A percentile compares a stretch with the other conserved stretches of the same genome.
Evolutionary conservation across 2,888 invertebrate species (phyloP).

Genomic region (Chouioia cunea): DNA sequence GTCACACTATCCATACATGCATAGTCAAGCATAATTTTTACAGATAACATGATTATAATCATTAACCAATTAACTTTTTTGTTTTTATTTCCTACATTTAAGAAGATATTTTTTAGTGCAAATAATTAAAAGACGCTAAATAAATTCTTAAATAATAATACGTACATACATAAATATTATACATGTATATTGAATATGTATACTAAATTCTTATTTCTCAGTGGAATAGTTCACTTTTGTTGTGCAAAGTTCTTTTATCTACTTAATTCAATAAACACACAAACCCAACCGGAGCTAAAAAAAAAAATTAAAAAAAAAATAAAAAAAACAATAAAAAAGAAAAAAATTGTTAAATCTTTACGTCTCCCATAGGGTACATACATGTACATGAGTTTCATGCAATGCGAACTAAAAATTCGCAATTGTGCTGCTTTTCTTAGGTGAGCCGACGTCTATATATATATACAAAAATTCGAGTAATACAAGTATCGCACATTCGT

Average conservation of each 20-base stretch:
- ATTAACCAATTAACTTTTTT: conserved; percentile 39
- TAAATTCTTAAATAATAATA: conserved; percentile 56
- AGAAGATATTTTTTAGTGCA: conserved; percentile 49
- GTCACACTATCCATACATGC: conserved; percentile 39
- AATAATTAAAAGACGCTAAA: conserved; percentile 50
- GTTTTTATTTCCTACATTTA: conserved; percentile 40
- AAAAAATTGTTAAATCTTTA: too few relatives aligned
- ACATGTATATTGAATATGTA: conserved; percentile 60
- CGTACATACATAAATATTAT: conserved; percentile 62
- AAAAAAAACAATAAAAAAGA: too few relatives aligned
- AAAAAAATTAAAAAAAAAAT: conserved; percentile 34
- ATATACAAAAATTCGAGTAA: conserved; percentile 48
- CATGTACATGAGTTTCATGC: conserved; percentile 38
- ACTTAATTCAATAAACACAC: conserved; percentile 38
- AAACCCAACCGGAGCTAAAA: conserved; percentile 40
- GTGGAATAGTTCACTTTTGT: conserved; percentile 39
- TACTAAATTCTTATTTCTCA: conserved; percentile 50
- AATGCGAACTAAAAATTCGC: conserved; percentile 48
- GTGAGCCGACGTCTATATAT: conserved; percentile 46
- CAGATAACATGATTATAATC: conserved; percentile 48
- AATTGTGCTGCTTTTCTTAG: conserved; percentile 46
- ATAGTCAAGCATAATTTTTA: conserved; percentile 40
- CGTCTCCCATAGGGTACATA: conserved; percentile 49
- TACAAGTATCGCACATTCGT: conserved; percentile 45
- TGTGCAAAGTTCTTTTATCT: conserved; percentile 46